A percentile compares a stretch with the other conserved stretches of the same genome.
Evolutionary conservation across 2,888 invertebrate genomes (phyloP).

Genomic region (Tyria jacobaeae): DNA sequence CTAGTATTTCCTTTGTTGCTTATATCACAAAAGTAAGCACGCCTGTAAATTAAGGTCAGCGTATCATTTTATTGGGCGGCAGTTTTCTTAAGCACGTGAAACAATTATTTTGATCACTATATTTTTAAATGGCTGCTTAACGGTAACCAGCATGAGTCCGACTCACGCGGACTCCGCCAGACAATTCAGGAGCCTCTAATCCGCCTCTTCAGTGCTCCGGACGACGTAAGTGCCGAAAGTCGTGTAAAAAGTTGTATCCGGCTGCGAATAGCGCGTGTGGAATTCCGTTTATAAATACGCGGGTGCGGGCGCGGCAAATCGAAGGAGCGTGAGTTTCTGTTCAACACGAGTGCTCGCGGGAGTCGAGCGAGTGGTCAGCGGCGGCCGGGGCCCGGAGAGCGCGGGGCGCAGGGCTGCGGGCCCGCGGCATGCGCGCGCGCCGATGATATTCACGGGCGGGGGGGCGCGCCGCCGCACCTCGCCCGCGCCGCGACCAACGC

Average conservation of each 20-base stretch:
- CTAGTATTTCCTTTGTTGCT: slow-evolving; percentile 54
- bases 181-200: slow-evolving; percentile 71
- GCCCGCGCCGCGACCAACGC: slow-evolving; percentile 72
- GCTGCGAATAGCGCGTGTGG: slow-evolving; percentile 79
- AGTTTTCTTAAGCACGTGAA: slow-evolving; percentile 57
- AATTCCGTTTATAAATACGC: slow-evolving; percentile 85
- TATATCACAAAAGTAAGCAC: slow-evolving; percentile 63
- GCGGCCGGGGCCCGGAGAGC: slow-evolving; percentile 58
- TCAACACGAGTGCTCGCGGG: slow-evolving; percentile 28
- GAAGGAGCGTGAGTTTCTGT: slow-evolving; percentile 24
- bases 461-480: slow-evolving; percentile 83
- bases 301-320: slow-evolving; percentile 56
- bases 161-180: slow-evolving; percentile 76
- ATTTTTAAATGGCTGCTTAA: slow-evolving; percentile 64
- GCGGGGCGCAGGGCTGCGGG: slow-evolving; percentile 54
- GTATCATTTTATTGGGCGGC: slow-evolving; percentile 62
- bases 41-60: slow-evolving; percentile 65
- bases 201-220: slow-evolving; percentile 81
- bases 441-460: slow-evolving; percentile 86
- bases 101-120: slow-evolving; percentile 68
- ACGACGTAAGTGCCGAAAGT: slow-evolving; percentile 85
- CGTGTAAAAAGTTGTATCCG: slow-evolving; percentile 86
- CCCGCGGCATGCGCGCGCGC: slow-evolving; percentile 70
- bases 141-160: slow-evolving; percentile 61
- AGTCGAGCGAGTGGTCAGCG: slow-evolving; percentile 37